Evolutionary conservation across 2,888 invertebrate species (phyloP), one percentile per base, ranked within the genome.

Genomic region (Tenthredo mesomela): DNA sequence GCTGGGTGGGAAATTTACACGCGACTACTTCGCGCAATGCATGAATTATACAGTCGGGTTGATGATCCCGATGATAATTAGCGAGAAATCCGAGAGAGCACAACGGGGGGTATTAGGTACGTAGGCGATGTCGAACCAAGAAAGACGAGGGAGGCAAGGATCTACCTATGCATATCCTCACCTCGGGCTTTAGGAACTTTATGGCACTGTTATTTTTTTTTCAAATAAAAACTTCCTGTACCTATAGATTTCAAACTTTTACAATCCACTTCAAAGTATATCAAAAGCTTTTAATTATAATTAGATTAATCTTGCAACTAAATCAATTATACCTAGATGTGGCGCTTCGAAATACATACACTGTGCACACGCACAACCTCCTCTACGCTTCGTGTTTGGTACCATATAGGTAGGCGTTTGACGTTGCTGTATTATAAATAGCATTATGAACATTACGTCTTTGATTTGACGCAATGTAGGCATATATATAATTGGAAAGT

Each of bases 51-150:
- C 82, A 65, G 47, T 82, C 82, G 47, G 70, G 67, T 82, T 80
- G 78, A 84, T 84, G 83, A 77, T 84, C 84, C 86, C 61, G 84
- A 86, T 85, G 86, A 86, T 86, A 87, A 87, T 87, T 86, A 86
- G 82, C 82, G 82, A 82, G 84, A 78, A 83, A 82, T 67, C 29
- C 47, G 65, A 54, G 50, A 15, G 83, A 67, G 82, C 40, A 9
- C 50, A 85, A 71, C 47, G 58, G 58, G 77, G 75, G 47, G 73
- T 7, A 33, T 29, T 29, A 29, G 29, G 7, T 58, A 80, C 78
- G 78, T 80, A 80, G 78, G 78, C 78, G 78, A 50, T 10, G 67
- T 67, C 67, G 29, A 67, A 67, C 67, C 15, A 40, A 40, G 43
- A 43, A 73, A 10, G 12, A 40, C 21, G 21, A n/a, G 15, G 18